Evolutionary conservation across 2,797 vertebrate species (phyloP), one percentile per base, ranked within the genome.

Genomic region (Lacerta agilis): DNA sequence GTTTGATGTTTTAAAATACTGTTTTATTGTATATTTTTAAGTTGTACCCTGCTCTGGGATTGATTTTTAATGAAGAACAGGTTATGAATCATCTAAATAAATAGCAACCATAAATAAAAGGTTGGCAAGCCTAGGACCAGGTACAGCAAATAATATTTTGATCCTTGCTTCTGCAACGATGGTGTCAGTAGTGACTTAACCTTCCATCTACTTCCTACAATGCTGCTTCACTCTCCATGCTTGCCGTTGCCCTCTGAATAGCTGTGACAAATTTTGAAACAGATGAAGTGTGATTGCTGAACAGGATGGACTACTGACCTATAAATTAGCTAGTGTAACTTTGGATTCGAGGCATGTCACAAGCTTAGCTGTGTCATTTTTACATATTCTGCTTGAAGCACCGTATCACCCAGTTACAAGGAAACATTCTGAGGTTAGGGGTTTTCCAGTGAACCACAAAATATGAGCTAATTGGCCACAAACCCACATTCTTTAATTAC

Each of bases 231-330:
- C 0, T 29, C 90, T 3, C 49, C 27, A 0, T 10, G 77, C 15
- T 0, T 90, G 87, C 3, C 49, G 10, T 82, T 58, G 89, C 78
- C 72, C 83, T 92, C 41, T 83, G 85, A 91, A 83, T 75, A 88
- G 88, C 82, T 90, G 85, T 0, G 11, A 73, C 85, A 87, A 82
- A 94, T 83, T 92, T 86, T 69, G 81, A 92, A 41, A 0, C 36
- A 43, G 80, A 93, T 72, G 79, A 89, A 91, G 49, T 10, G 20
- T 0, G 0, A 79, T 25, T 45, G 80, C 18, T 66, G 0, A 1
- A 75, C 0, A 1, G 83, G 67, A 88, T 41, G 86, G 83, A 55
- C n/a, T 0, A 11, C 84, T 91, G 91, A 23, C 85, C 86, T 82
- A 55, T 18, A 64, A 61, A 87, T 9, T 23, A 41, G 10, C 45